Base-by-base conservation (phyloP, 2,113 vertebrate species). In the Pelecanoides urinatrix region DNA sequence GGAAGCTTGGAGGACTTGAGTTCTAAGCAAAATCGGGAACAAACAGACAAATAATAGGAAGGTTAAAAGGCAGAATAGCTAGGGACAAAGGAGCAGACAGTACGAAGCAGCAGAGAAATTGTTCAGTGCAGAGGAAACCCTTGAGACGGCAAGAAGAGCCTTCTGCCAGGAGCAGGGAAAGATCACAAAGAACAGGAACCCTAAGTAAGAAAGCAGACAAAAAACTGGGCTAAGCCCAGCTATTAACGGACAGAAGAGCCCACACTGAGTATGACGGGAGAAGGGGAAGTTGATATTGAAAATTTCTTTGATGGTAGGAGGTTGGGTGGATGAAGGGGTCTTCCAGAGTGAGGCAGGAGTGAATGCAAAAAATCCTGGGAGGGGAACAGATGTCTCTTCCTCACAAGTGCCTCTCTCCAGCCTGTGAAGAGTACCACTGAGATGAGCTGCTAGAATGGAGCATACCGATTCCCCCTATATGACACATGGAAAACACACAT, bases 331-430 rank as follows among this genome's bases (percentile, higher is more conserved):
- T 34, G n/a, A 67, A 62, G 4, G 11, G 4, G 10, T 47, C 32
- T 89, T 83, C 44, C 44, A 59, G 49, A 49, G 15, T 2, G n/a
- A 80, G 18, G 6, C 5, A 85, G 27, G 16, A 87, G 49, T 34
- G 19, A 65, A 53, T 49, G 21, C 15, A 67, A 87, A 86, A 68
- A 68, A 8, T 4, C 2, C 11, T 32, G n/a, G 3, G 6, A 81
- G 18, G 11, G 6, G 2, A 15, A 55, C 16, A 68, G 55, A 38
- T 9, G 8, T 36, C 13, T 77, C 18, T 82, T 76, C 10, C 32
- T 73, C 59, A 34, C 11, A n/a, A 17, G 9, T 0, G 0, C n/a
- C 11, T 52, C 12, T 61, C 30, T 55, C 4, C 1, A 36, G 8
- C 18, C 11, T 53, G 34, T 27, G 7, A 27, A 45, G 71, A 47